These are phyloP conservation scores for Trissolcus brochymenae DNA, from an alignment of 2,888 invertebrate species.

Conservation along the genomic window DNA sequence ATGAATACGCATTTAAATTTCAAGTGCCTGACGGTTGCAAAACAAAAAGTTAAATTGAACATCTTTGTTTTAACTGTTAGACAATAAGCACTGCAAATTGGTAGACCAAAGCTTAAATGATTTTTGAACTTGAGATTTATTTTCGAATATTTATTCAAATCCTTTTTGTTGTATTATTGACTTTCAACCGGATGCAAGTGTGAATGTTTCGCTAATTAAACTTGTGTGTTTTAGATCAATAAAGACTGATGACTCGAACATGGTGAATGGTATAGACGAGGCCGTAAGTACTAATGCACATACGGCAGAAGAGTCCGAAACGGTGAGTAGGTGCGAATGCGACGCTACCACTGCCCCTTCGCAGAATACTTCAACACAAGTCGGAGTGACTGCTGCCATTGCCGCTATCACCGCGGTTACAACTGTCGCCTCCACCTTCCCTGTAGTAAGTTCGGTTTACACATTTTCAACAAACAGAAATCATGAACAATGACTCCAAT, in stretches of 20 bases:
- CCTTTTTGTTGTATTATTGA: no score
- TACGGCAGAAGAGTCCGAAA: slow-evolving; percentile 69
- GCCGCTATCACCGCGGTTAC: slow-evolving; percentile 59
- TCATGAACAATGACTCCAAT: no score
- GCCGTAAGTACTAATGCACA: slow-evolving; percentile 74
- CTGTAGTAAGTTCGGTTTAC: slow-evolving; percentile 69
- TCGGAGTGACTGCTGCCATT: slow-evolving; percentile 70
- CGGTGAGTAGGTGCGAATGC: slow-evolving; percentile 73
- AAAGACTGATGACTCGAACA: slow-evolving; percentile 81
- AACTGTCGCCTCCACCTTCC: slow-evolving; percentile 66
- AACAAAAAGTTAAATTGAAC: no score
- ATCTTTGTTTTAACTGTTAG: no score
- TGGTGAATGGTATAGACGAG: slow-evolving; percentile 73
- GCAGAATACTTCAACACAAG: slow-evolving; percentile 72
- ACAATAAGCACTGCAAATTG: no score
- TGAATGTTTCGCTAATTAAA: no score
- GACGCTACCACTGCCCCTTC: slow-evolving; percentile 71
- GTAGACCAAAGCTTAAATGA: no score
- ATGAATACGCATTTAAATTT: no score
- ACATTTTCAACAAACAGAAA: neutral
- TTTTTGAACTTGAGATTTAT: no score
- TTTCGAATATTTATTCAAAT: no score
- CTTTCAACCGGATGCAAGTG: no score
- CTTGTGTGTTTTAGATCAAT: slow-evolving; percentile 78
- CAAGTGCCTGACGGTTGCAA: no score